Base-by-base conservation (phyloP, 2,888 invertebrate species). In the Caprella mutica region DNA sequence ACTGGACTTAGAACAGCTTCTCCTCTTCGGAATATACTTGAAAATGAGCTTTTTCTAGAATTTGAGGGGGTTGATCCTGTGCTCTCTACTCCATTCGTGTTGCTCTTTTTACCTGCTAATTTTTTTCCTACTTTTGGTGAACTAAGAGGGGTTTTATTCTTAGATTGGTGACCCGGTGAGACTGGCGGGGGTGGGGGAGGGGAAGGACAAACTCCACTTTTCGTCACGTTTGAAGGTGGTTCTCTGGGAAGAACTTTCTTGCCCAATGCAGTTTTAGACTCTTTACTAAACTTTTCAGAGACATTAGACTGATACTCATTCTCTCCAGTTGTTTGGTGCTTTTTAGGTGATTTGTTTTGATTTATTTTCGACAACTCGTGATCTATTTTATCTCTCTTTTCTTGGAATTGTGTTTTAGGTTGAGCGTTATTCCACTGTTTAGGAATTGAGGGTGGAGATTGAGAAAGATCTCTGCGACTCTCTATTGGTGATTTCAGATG, bases 21-120 rank as follows among this genome's bases (percentile, higher is more conserved):
- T 65, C 84, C 56, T 43, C 61, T 82, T 71, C 83, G 82, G 69
- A 88, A 88, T 42, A 88, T 72, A 3, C 86, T 86, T 58, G 85
- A 83, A 69, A 87, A 86, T 30, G 86, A 87, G 67, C 84, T 86
- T 71, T 86, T 85, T 38, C 87, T 77, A 0, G 86, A 57, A 14
- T 57, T 54, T 30, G 63, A 77, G 0, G 79, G 79, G 1, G 79
- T 77, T 0, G 86, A 56, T 1, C 46, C 53, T 14, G 46, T 55
- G 30, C 59, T 63, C 24, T 59, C 63, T 17, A 30, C 48, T 12
- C 29, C 30, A 48, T 51, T 52, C 3, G 24, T 50, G n/a, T 57
- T 59, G n/a, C 44, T 57, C 40, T 55, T 56, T 24, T 50, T 59
- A 26, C 50, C 52, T 23, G 51, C 44, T 38, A 55, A 51, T 26